Evolutionary conservation across 2,797 vertebrate genomes (phyloP), one percentile per base, ranked within the genome.

Genomic region (Masticophis lateralis): DNA sequence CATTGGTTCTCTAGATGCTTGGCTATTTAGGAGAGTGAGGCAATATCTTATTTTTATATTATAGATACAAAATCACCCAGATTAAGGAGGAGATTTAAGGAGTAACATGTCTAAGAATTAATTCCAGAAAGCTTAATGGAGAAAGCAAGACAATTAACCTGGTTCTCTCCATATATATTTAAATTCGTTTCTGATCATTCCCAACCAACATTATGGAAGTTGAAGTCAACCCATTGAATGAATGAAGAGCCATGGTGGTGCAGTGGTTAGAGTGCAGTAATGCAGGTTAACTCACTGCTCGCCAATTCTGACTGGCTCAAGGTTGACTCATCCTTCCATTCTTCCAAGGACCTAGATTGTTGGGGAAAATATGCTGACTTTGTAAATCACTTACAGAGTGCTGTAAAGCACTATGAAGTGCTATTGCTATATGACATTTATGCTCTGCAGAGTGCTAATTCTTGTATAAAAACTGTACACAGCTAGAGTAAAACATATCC

Each of bases 401-500:
- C 28, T 66, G 28, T n/a, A 66, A 66, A 66, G 13, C 63, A 7
- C 28, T 32, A 66, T 16, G 28, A n/a, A 66, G 13, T n/a, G 63
- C 63, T n/a, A n/a, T 66, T 28, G 51, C 55, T 90, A 1, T 56
- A 93, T 94, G 59, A 37, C 90, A 89, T n/a, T 94, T 94, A 55
- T 79, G 2, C 18, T 91, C 14, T 63, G 59, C 11, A 90, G 28
- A 53, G 43, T 37, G 61, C 55, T 87, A 74, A 90, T 91, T 1
- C 74, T 93, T 93, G 0, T 61, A 91, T 92, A 51, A 86, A 13
- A 87, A 93, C 92, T 3, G 51, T 90, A 59, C n/a, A 22, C 25
- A 1, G 2, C 83, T 69, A 12, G 18, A 92, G 20, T 79, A n/a
- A 92, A 92, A 89, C 60, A 60, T 74, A 63, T 56, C 18, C 32